These are phyloP conservation scores for Magallana angulata DNA, from an alignment of 1,140 invertebrate genomes.

Conservation along the genomic window DNA sequence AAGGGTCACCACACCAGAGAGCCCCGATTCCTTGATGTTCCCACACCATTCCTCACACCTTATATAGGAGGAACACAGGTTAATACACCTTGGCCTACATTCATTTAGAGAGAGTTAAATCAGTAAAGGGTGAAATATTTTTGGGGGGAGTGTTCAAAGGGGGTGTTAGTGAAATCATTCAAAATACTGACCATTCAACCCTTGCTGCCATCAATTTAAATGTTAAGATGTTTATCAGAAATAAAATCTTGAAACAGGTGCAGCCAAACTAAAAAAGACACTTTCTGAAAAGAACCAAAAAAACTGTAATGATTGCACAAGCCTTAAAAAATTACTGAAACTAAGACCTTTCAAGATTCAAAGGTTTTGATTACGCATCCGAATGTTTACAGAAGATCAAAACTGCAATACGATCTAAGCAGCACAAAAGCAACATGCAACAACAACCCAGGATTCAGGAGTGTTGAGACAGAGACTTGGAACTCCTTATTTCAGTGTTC, in stretches of 20 bases:
- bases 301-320: too few species aligned
- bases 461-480: neutral
- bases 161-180: too few species aligned
- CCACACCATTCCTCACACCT: neutral
- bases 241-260: too few species aligned
- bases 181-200: too few species aligned
- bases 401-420: neutral
- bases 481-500: neutral
- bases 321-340: neutral
- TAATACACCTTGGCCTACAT: conserved; percentile 6
- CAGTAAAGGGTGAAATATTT: too few species aligned
- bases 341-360: neutral
- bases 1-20: neutral
- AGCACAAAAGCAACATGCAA: conserved; percentile 9
- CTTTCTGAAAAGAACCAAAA: too few species aligned
- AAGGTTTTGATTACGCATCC: neutral
- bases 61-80: neutral
- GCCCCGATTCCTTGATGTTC: neutral
- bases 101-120: too few species aligned
- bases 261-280: too few species aligned
- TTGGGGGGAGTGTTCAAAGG: too few species aligned
- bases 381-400: conserved; percentile 13
- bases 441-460: neutral
- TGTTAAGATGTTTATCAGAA: too few species aligned
- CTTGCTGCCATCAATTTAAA: too few species aligned